Conservation (phyloP, 2,113 vertebrate species). For the Micronisus gabar region DNA sequence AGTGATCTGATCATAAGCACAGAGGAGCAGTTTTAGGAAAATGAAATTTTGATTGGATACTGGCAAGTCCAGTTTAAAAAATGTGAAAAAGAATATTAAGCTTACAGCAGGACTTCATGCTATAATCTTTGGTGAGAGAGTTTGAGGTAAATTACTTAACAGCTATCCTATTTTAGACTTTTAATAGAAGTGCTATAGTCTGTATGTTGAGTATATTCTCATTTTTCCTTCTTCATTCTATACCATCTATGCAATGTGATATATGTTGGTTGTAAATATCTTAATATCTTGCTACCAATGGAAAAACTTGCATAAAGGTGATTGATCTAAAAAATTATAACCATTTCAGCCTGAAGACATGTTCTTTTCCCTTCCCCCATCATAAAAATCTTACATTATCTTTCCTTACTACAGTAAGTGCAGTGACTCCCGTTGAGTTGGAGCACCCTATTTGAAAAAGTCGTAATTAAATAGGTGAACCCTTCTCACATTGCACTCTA, state of each 20-base stretch:
- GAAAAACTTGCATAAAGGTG: background rate
- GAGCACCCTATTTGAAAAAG: background rate
- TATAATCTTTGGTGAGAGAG: background rate
- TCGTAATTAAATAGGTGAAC: constrained; percentile 18
- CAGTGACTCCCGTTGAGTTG: background rate
- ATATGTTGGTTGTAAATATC: constrained; percentile 17
- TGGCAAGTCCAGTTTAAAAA: background rate
- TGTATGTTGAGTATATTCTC: background rate
- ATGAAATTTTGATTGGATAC: background rate
- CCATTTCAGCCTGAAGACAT: background rate
- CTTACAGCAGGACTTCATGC: background rate
- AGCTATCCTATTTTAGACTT: background rate
- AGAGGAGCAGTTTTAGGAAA: background rate
- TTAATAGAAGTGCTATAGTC: background rate
- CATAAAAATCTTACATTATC: background rate
- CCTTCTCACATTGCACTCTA: background rate
- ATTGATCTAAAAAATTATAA: constrained; percentile 10
- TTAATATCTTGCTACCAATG: background rate
- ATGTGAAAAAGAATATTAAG: background rate
- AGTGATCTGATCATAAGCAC: background rate
- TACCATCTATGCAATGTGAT: background rate
- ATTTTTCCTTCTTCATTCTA: background rate
- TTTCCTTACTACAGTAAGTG: background rate
- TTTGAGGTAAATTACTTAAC: background rate
- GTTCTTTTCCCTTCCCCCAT: background rate